These are phyloP conservation scores for Lytechinus pictus DNA, from an alignment of 35 echinoderm and acorn worm species.

Conservation along the genomic window DNA sequence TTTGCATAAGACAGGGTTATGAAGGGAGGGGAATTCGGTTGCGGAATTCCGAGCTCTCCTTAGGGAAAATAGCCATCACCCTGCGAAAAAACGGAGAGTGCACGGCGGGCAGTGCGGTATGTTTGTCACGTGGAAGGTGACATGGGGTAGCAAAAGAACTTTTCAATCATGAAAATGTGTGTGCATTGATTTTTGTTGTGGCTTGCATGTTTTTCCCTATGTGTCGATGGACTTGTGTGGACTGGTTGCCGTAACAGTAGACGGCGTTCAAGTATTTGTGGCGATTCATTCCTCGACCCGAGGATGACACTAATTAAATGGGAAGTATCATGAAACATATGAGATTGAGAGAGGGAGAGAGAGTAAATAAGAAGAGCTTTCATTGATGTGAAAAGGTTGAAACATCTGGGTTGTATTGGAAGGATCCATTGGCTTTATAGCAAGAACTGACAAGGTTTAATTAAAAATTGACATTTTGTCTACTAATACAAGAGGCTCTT, in stretches of 20 bases:
- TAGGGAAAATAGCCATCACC: not conserved
- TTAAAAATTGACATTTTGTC: not conserved
- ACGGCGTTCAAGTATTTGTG: not conserved
- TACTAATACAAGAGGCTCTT: not conserved
- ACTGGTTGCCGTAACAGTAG: not conserved
- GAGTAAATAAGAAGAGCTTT: not conserved
- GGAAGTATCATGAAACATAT: not conserved
- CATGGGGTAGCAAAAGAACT: not conserved
- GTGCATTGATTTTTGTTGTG: not conserved
- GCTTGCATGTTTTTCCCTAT: not conserved
- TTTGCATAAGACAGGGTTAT: not conserved
- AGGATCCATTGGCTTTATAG: not conserved
- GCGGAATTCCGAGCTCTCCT: not conserved
- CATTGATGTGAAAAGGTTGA: not conserved
- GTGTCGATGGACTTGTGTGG: not conserved
- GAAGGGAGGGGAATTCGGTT: not conserved
- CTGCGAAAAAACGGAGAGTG: not conserved
- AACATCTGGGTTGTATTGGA: not conserved
- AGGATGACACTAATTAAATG: conserved; percentile 8
- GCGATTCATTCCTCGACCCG: not conserved
- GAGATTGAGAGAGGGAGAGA: not conserved
- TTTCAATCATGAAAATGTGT: not conserved
- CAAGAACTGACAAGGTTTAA: not conserved
- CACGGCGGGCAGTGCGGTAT: not conserved
- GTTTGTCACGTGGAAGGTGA: not conserved